Evolutionary conservation across 1,140 invertebrate species (phyloP).

Genomic region (Brachionus calyciflorus): DNA sequence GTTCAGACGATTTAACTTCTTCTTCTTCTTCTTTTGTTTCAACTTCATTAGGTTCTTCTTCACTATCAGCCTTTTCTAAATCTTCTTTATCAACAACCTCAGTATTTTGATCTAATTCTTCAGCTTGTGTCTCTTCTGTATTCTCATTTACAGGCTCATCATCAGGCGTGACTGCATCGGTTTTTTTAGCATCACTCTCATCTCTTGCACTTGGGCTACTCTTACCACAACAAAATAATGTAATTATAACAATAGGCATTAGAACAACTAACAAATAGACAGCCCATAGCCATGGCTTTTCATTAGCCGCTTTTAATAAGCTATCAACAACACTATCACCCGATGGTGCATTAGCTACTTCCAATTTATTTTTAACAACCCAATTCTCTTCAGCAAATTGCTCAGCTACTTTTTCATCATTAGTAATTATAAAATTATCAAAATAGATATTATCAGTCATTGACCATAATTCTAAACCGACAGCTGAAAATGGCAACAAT

Average conservation of each 20-base stretch:
- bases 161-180: slow-evolving; percentile 64
- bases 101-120: slow-evolving; percentile 48
- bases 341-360: slow-evolving; percentile 60
- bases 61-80: slow-evolving; percentile 45
- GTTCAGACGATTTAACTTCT: not conserved
- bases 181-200: slow-evolving; percentile 66
- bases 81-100: slow-evolving; percentile 27
- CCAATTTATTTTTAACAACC: slow-evolving; percentile 72
- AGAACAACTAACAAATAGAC: slow-evolving; percentile 77
- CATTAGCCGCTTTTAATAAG: slow-evolving; percentile 75
- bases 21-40: not conserved
- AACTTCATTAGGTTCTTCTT: slow-evolving; percentile 49
- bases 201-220: slow-evolving; percentile 50
- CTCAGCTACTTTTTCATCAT: slow-evolving; percentile 74
- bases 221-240: slow-evolving; percentile 69
- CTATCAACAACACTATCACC: slow-evolving; percentile 77
- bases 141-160: slow-evolving; percentile 50
- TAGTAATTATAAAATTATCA: slow-evolving; percentile 90
- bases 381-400: slow-evolving; percentile 80
- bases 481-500: slow-evolving; percentile 63
- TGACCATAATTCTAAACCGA: slow-evolving; percentile 96
- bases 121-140: slow-evolving; percentile 55
- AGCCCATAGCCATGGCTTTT: slow-evolving; percentile 85
- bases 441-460: slow-evolving; percentile 84
- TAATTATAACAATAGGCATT: slow-evolving; percentile 74